phyloP scores from a whole-genome alignment of 1,140 invertebrate species.

The Penaeus indicus region DNA sequence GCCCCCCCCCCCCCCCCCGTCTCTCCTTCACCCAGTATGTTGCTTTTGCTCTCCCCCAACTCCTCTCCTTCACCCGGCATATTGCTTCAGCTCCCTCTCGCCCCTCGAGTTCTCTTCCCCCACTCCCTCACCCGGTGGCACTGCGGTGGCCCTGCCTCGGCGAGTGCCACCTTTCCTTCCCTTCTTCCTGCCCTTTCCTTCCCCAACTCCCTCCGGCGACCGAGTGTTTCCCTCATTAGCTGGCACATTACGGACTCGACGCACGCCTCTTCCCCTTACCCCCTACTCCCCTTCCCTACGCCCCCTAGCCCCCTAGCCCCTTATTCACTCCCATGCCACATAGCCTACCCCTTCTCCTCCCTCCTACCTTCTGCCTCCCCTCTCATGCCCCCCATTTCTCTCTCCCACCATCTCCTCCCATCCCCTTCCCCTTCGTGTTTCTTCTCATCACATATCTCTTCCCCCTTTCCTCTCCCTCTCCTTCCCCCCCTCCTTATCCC shows the following conservation, averaged over 20 bases:
- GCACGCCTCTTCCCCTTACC: background rate
- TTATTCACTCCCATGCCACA: background rate
- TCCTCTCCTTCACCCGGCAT: background rate
- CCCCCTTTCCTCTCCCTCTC: background rate
- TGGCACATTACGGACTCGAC: too few relatives aligned
- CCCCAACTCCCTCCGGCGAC: background rate
- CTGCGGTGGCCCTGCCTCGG: too few relatives aligned
- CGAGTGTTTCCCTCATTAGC: too few relatives aligned
- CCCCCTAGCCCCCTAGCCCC: background rate
- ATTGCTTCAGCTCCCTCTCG: too few relatives aligned
- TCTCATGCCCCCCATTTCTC: background rate
- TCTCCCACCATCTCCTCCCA: background rate
- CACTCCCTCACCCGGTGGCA: background rate
- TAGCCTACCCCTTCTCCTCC: background rate
- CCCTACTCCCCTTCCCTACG: background rate
- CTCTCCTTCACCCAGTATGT: background rate
- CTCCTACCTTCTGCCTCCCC: background rate
- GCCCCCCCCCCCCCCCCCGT: background rate
- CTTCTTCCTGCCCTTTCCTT: background rate
- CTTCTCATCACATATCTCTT: background rate
- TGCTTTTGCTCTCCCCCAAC: background rate
- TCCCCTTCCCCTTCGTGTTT: background rate
- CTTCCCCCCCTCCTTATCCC: background rate
- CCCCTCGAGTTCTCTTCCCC: background rate
- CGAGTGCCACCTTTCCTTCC: background rate